A percentile compares a stretch with the other conserved stretches of the same genome.
phyloP scores from a whole-genome alignment of 2,888 invertebrate species.

The Melanostoma scalare region DNA sequence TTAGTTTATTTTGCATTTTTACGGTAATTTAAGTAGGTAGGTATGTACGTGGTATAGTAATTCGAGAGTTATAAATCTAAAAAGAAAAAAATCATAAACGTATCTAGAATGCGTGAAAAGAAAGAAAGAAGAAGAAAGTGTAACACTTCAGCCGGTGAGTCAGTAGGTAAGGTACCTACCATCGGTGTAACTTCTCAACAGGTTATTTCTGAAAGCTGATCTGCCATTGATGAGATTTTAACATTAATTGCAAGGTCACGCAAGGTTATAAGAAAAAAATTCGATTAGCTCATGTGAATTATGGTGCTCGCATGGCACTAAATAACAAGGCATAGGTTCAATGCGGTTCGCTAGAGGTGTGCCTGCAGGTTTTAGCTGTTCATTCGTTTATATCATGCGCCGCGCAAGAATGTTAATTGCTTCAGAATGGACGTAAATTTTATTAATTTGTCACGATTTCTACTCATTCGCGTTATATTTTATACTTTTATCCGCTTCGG shows the following conservation, averaged over 20 bases:
- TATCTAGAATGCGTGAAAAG: neutral
- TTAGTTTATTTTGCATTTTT: conserved; percentile 13
- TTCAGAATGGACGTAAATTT: conserved; percentile 44
- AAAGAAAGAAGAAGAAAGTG: conserved; percentile 15
- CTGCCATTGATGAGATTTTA: neutral
- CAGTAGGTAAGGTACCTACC: no score
- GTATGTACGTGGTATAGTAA: neutral
- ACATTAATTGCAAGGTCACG: conserved; percentile 1
- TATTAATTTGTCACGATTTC: conserved; percentile 39
- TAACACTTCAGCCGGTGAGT: neutral
- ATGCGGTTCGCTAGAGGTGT: no score
- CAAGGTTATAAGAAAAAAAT: neutral
- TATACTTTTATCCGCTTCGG: no score
- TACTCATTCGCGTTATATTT: no score
- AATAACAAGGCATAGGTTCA: no score
- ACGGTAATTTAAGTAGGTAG: conserved; percentile 54
- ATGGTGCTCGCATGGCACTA: no score
- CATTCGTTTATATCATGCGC: no score
- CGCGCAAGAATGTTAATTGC: conserved; percentile 31
- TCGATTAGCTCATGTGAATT: neutral
- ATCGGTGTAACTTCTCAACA: neutral
- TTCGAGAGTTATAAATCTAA: neutral
- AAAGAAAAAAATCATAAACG: neutral
- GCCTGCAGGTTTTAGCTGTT: no score
- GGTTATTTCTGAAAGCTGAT: neutral